Base-by-base conservation (phyloP, 2,113 vertebrate genomes). In the Alectura lathami region DNA sequence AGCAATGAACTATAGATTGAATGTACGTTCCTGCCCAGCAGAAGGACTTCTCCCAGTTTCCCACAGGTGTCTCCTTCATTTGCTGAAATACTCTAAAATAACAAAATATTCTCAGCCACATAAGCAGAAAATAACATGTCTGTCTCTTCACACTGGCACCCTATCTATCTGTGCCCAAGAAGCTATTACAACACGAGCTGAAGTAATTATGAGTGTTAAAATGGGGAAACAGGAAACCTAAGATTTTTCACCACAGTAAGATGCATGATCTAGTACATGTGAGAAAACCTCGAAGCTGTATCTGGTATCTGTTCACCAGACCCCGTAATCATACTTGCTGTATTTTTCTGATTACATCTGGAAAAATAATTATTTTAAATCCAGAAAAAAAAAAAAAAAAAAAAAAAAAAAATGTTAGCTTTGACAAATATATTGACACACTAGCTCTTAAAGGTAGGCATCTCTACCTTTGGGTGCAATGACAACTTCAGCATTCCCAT, bases 51-150 rank as follows among this genome's bases (percentile, higher is more conserved):
- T 88, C 91, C 64, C 76, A 40, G 0, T 73, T 86, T 83, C 89
- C 83, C 93, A 86, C 74, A 93, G 42, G 75, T 56, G 20, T 53
- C 73, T 93, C 79, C 88, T 86, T 83, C 73, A 32, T 77, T 88
- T 77, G 59, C 80, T 83, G 82, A 88, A 88, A 69, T 83, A 48
- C n/a, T 36, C 54, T 48, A 68, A 86, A 83, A 95, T 73, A 88
- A 62, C 80, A 80, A 83, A 94, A 94, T 57, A 83, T 57, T 75
- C 67, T 86, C 83, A 53, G 89, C 68, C 63, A 45, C 54, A 45
- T 30, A 66, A 88, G 50, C 80, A 86, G 86, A 93, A 93, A 88
- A 93, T 60, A 83, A 72, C 24, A 4, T 11, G 62, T 70, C 21
- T 27, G n/a, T 73, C 38, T 70, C 81, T 43, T 85, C 67, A 40